Evolutionary conservation across 2,888 invertebrate species (phyloP).

Genomic region (Drosophila aldrichi): DNA sequence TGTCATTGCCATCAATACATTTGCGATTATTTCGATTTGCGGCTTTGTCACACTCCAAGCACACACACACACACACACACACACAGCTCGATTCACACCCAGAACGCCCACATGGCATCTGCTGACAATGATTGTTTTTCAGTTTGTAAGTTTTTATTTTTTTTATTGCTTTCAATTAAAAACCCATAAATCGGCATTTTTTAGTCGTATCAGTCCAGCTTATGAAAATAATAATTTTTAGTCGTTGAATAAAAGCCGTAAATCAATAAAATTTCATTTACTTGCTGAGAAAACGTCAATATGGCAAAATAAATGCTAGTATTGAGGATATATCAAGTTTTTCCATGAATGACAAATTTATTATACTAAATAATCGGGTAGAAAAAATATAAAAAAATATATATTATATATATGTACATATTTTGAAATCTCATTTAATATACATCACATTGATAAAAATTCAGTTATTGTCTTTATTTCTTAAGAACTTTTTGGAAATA

Average conservation of each 20-base stretch:
- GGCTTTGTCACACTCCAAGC: conserved; percentile 26
- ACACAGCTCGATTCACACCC: conserved; percentile 28
- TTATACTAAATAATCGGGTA: no score
- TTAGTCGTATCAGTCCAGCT: conserved; percentile 31
- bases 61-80: conserved; percentile 4
- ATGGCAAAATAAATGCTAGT: background rate
- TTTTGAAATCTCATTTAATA: no score
- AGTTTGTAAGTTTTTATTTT: background rate
- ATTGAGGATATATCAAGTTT: no score
- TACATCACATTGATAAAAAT: no score
- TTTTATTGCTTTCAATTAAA: conserved; percentile 77
- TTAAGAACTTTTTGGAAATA: no score
- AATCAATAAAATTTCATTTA: conserved; percentile 38
- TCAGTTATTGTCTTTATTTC: no score
- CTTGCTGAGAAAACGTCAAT: conserved; percentile 1
- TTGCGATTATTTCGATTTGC: conserved; percentile 26
- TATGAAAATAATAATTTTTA: conserved; percentile 32
- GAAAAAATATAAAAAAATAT: no score
- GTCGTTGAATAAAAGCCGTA: conserved; percentile 24
- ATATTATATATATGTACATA: no score
- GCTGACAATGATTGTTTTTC: conserved; percentile 17
- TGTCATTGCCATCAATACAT: conserved; percentile 61
- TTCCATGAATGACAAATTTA: no score
- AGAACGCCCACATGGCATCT: conserved; percentile 42
- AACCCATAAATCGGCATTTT: conserved; percentile 72